Conservation (phyloP, 2,797 vertebrate genomes). For the Oreonectes daqikongensis region DNA sequence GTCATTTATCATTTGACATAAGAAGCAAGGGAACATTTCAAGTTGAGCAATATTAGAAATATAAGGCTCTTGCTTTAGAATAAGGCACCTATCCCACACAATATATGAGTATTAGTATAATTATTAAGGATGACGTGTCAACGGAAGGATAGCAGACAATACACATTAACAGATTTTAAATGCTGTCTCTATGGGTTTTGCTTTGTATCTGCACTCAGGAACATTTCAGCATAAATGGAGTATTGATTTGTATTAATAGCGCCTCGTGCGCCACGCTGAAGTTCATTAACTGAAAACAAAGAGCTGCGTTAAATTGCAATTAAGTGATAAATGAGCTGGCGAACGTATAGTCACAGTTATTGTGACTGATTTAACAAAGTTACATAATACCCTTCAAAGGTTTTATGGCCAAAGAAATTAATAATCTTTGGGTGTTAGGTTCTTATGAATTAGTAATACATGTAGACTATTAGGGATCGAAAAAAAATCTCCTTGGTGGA, state of each 20-base stretch:
- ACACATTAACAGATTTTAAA: conserved; percentile 24
- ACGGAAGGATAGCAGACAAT: conserved; percentile 22
- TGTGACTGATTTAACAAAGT: conserved; percentile 10
- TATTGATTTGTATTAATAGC: conserved; percentile 53
- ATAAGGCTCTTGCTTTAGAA: not conserved
- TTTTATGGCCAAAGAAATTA: not conserved
- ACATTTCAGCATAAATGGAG: conserved; percentile 46
- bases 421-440: not conserved
- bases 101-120: not conserved
- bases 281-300: conserved; percentile 42
- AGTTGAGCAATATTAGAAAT: not conserved
- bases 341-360: not conserved
- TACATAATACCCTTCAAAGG: conserved; percentile 8
- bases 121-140: conserved; percentile 18
- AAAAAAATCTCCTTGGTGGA: not conserved
- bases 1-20: not conserved
- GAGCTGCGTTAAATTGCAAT: conserved; percentile 27
- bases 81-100: not conserved
- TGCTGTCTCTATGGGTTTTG: not conserved
- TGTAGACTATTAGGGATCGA: conserved; percentile 1
- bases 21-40: not conserved
- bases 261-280: conserved; percentile 34
- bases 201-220: conserved; percentile 9
- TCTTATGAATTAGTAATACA: conserved; percentile 29
- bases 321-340: conserved; percentile 40